Percentiles rank a stretch among this genome's conserved stretches.
phyloP scores from a whole-genome alignment of 37 sponge, comb jelly and placozoan genomes.

The Aplysina aerophoba region DNA sequence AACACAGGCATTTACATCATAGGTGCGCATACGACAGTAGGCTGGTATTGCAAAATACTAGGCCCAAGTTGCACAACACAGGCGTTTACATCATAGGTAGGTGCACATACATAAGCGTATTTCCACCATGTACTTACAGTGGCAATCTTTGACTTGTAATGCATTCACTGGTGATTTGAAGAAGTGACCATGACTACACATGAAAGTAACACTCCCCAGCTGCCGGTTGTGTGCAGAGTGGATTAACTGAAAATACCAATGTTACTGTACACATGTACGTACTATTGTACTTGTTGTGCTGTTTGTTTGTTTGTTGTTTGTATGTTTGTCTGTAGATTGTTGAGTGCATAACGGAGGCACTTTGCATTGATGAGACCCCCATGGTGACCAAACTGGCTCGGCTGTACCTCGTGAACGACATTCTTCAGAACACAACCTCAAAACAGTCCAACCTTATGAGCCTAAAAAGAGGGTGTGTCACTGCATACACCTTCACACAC shows the following conservation, averaged over 20 bases:
- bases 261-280: background rate
- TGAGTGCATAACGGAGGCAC: slow-evolving; percentile 93
- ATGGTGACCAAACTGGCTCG: slow-evolving; percentile 85
- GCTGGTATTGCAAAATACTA: too few species aligned
- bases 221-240: background rate
- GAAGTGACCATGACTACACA: too few species aligned
- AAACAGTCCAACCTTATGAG: slow-evolving; percentile 60
- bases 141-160: too few species aligned
- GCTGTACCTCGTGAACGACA: slow-evolving; percentile 89
- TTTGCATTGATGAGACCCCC: slow-evolving; percentile 87
- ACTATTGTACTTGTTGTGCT: background rate
- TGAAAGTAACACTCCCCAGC: too few species aligned
- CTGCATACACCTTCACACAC: background rate
- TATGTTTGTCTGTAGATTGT: slow-evolving; percentile 68
- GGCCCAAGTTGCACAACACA: background rate
- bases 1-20: too few species aligned
- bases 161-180: too few species aligned
- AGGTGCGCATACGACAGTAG: too few species aligned
- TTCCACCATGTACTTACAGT: too few species aligned
- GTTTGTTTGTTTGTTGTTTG: background rate
- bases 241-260: too few species aligned
- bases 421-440: slow-evolving; percentile 86
- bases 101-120: too few species aligned
- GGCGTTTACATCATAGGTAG: too few species aligned
- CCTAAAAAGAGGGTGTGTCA: slow-evolving; percentile 73